Conservation (phyloP, 2,888 invertebrate genomes). For the Sepioteuthis lessoniana region DNA sequence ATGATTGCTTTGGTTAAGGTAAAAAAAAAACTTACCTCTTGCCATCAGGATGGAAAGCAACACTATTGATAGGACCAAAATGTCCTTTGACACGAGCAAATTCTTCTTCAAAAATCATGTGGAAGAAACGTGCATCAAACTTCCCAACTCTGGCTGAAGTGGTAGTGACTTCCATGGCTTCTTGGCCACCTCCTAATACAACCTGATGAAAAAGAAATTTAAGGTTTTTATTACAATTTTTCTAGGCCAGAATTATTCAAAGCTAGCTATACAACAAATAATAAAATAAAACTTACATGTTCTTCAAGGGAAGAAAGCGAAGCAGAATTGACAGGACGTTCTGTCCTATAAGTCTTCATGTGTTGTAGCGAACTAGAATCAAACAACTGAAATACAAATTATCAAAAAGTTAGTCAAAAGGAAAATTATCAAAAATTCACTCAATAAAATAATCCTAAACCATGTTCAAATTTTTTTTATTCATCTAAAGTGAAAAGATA, state of each 20-base stretch:
- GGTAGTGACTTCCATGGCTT: constrained; percentile 93
- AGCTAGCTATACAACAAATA: too few relatives aligned
- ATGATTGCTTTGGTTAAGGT: too few relatives aligned
- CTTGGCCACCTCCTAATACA: constrained; percentile 98
- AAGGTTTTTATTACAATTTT: neutral
- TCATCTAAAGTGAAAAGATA: too few relatives aligned
- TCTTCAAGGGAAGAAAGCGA: constrained; percentile 95
- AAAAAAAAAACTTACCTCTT: constrained; percentile 79
- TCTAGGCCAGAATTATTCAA: too few relatives aligned
- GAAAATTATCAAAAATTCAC: neutral
- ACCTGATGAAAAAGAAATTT: constrained; percentile 77
- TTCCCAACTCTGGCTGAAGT: constrained; percentile 83
- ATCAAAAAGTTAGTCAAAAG: neutral
- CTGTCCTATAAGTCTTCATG: constrained; percentile 96
- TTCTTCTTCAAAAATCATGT: constrained; percentile 96
- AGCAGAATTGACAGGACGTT: constrained; percentile 97
- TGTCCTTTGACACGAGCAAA: constrained; percentile 98
- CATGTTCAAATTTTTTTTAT: too few relatives aligned
- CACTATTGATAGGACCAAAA: constrained; percentile 99
- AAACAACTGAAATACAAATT: constrained; percentile 79
- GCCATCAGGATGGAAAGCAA: constrained; percentile 98
- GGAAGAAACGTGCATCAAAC: constrained; percentile 96
- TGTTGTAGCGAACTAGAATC: constrained; percentile 90
- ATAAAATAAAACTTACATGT: constrained; percentile 81
- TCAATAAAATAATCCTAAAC: neutral